phyloP scores from a whole-genome alignment of 2,113 vertebrate species.

The Labrus mixtus region DNA sequence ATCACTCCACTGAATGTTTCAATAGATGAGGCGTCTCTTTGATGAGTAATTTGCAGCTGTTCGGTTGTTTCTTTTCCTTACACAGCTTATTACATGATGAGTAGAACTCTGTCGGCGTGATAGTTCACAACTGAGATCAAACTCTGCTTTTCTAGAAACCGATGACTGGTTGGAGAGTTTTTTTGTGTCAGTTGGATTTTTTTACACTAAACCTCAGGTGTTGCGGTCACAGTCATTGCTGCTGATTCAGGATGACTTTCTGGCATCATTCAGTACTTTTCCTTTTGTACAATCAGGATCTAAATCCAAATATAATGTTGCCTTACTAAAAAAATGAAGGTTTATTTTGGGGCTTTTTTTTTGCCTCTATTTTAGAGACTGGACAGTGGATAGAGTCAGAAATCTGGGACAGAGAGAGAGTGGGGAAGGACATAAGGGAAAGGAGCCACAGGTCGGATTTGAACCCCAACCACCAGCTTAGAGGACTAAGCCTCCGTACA shows the following conservation, averaged over 20 bases:
- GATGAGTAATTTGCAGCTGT: slow-evolving; percentile 38
- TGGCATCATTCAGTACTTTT: not conserved
- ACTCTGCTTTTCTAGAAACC: slow-evolving; percentile 34
- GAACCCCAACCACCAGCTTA: too few relatives aligned
- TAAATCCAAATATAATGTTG: too few relatives aligned
- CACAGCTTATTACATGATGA: slow-evolving; percentile 44
- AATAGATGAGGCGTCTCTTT: slow-evolving; percentile 43
- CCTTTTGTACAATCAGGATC: too few relatives aligned
- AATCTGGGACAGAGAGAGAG: too few relatives aligned
- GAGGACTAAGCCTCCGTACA: too few relatives aligned
- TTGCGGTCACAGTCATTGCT: slow-evolving; percentile 14
- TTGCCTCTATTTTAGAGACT: too few relatives aligned
- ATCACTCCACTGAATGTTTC: slow-evolving; percentile 32
- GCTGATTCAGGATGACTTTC: slow-evolving; percentile 8
- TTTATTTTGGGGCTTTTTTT: too few relatives aligned
- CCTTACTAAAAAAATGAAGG: too few relatives aligned
- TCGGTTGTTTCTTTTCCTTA: slow-evolving; percentile 26
- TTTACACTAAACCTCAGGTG: slow-evolving; percentile 18
- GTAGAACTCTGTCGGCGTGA: slow-evolving; percentile 59
- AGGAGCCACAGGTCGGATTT: too few relatives aligned
- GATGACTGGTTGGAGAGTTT: slow-evolving; percentile 43
- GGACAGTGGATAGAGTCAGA: too few relatives aligned
- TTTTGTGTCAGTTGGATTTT: slow-evolving; percentile 48
- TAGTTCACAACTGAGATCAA: slow-evolving; percentile 75
- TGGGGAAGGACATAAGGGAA: too few relatives aligned